These are phyloP conservation scores for Agrochola litura DNA, from an alignment of 2,888 invertebrate species.

Conservation along the genomic window DNA sequence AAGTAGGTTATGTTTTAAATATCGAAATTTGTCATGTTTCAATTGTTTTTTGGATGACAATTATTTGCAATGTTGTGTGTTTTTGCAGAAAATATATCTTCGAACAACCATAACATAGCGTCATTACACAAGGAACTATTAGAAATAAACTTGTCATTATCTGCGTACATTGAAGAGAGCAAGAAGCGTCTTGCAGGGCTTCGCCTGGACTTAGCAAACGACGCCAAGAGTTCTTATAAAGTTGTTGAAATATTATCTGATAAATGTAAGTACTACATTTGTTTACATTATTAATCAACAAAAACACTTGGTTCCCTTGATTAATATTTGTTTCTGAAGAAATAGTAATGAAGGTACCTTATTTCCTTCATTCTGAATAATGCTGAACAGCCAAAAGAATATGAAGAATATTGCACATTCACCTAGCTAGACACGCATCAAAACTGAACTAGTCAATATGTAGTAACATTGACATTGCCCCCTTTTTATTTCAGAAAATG, in stretches of 20 bases:
- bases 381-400: slow-evolving; percentile 1
- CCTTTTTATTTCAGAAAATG: slow-evolving; percentile 75
- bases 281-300: slow-evolving; percentile 8
- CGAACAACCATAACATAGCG: slow-evolving; percentile 80
- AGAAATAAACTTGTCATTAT: slow-evolving; percentile 86
- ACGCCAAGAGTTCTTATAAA: slow-evolving; percentile 81
- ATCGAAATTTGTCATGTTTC: slow-evolving; percentile 79
- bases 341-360: background rate
- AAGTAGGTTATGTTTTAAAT: slow-evolving; percentile 87
- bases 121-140: slow-evolving; percentile 83
- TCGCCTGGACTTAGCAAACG: slow-evolving; percentile 79
- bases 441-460: background rate
- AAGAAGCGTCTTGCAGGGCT: slow-evolving; percentile 80
- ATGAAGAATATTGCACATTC: background rate
- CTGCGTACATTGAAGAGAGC: slow-evolving; percentile 85
- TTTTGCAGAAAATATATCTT: slow-evolving; percentile 86
- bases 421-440: background rate
- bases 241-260: slow-evolving; percentile 83
- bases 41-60: slow-evolving; percentile 75
- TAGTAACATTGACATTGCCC: slow-evolving; percentile 2
- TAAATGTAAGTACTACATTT: slow-evolving; percentile 77
- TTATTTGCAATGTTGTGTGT: slow-evolving; percentile 38
- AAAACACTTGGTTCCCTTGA: background rate
- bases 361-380: background rate
- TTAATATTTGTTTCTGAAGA: background rate